Conservation (phyloP, 1,140 invertebrate genomes). For the Ceratina japonica region DNA sequence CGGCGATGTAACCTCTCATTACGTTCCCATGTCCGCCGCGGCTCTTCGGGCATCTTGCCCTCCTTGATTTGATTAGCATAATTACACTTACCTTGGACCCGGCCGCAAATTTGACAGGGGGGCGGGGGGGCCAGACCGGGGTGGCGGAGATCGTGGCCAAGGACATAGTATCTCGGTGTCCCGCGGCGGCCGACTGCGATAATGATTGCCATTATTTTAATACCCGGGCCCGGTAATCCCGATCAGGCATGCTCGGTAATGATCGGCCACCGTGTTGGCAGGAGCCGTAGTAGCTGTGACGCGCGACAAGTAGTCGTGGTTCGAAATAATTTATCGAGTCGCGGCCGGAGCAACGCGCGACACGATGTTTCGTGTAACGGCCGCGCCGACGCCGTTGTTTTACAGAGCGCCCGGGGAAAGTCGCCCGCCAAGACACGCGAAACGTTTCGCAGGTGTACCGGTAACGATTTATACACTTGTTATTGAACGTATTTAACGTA, state of each 20-base stretch:
- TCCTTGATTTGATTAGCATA: too few relatives aligned
- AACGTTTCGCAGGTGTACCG: background rate
- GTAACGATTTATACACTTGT: too few relatives aligned
- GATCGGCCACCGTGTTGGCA: slow-evolving; percentile 31
- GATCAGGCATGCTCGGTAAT: slow-evolving; percentile 11
- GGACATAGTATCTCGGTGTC: background rate
- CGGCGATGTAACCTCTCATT: too few relatives aligned
- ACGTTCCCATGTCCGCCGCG: too few relatives aligned
- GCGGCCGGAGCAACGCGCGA: background rate
- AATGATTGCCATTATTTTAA: slow-evolving; percentile 43
- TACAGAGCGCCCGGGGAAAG: too few relatives aligned
- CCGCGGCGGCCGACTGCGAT: slow-evolving; percentile 17
- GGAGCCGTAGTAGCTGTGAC: background rate
- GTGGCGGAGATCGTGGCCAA: background rate
- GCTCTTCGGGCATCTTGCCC: too few relatives aligned
- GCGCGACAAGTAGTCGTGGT: background rate
- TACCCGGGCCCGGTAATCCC: slow-evolving; percentile 18
- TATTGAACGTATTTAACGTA: background rate
- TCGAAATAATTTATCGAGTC: slow-evolving; percentile 24
- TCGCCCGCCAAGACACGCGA: background rate
- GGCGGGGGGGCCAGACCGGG: slow-evolving; percentile 1
- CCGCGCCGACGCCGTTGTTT: background rate
- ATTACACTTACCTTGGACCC: too few relatives aligned
- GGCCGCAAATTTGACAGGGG: too few relatives aligned
- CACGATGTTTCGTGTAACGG: slow-evolving; percentile 3